phyloP scores from a whole-genome alignment of 2,113 vertebrate genomes.

The Litocranius walleri region DNA sequence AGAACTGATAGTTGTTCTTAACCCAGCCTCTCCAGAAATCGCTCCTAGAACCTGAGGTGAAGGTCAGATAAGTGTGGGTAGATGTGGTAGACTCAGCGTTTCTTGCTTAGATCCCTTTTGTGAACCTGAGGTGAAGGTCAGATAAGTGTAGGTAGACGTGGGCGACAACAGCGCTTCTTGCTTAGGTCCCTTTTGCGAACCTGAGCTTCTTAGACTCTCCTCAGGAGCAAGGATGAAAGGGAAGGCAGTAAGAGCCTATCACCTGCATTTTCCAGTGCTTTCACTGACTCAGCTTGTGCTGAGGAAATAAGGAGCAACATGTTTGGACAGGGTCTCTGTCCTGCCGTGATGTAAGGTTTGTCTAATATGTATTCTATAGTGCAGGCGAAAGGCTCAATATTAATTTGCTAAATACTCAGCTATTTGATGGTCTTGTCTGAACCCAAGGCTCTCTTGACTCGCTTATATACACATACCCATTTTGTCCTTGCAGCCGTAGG shows the following conservation, averaged over 20 bases:
- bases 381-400: not conserved
- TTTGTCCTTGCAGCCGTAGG: not conserved
- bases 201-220: not conserved
- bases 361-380: not conserved
- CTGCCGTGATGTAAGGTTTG: not conserved
- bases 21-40: constrained; percentile 2
- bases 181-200: constrained; percentile 19
- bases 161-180: not conserved
- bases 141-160: constrained; percentile 8
- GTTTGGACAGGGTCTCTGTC: not conserved
- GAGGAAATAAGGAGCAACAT: constrained; percentile 11
- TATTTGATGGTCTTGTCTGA: not conserved
- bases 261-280: not conserved
- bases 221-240: constrained; percentile 1
- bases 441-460: not conserved
- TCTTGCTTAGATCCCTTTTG: constrained; percentile 11
- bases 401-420: not conserved
- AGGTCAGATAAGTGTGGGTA: constrained; percentile 9
- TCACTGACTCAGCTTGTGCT: not conserved
- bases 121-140: not conserved
- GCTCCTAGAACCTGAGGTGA: not conserved
- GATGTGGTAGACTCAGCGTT: not conserved
- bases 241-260: constrained; percentile 7
- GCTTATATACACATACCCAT: not conserved
- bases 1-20: constrained; percentile 11